phyloP scores from a whole-genome alignment of 2,113 vertebrate species.

The Terrapene triunguis region DNA sequence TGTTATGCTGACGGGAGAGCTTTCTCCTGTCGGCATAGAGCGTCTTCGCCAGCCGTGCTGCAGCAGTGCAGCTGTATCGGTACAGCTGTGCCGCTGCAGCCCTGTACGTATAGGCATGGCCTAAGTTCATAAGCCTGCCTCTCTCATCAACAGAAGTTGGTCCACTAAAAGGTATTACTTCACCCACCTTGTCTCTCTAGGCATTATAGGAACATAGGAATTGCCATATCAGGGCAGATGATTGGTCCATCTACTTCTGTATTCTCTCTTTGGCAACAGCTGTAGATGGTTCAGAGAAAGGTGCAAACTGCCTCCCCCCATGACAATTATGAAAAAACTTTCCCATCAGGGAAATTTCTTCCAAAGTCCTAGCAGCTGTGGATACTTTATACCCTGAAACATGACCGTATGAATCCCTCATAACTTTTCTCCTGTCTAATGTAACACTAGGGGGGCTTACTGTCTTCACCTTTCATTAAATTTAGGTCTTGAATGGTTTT shows the following conservation, averaged over 20 bases:
- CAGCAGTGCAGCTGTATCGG: too few relatives aligned
- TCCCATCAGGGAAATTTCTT: neutral
- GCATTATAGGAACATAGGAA: neutral
- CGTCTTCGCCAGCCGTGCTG: too few relatives aligned
- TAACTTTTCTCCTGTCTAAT: neutral
- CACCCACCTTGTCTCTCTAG: neutral
- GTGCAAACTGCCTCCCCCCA: too few relatives aligned
- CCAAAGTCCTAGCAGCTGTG: neutral
- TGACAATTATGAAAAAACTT: neutral
- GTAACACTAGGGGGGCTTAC: neutral
- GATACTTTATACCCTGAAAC: neutral
- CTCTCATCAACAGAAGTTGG: too few relatives aligned
- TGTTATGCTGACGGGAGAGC: too few relatives aligned
- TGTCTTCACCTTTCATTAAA: neutral
- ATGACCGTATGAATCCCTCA: neutral
- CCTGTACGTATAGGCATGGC: too few relatives aligned
- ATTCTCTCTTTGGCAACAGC: slow-evolving; percentile 2
- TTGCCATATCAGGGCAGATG: slow-evolving; percentile 36
- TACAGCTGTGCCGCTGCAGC: too few relatives aligned
- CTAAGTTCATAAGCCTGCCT: too few relatives aligned
- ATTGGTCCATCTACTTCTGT: slow-evolving; percentile 51
- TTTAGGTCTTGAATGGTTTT: neutral
- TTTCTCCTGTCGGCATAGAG: too few relatives aligned
- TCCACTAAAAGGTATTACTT: too few relatives aligned
- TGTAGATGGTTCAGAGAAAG: neutral